These are phyloP conservation scores for Crotalus tigris DNA, from an alignment of 2,113 vertebrate species.

Conservation along the genomic window DNA sequence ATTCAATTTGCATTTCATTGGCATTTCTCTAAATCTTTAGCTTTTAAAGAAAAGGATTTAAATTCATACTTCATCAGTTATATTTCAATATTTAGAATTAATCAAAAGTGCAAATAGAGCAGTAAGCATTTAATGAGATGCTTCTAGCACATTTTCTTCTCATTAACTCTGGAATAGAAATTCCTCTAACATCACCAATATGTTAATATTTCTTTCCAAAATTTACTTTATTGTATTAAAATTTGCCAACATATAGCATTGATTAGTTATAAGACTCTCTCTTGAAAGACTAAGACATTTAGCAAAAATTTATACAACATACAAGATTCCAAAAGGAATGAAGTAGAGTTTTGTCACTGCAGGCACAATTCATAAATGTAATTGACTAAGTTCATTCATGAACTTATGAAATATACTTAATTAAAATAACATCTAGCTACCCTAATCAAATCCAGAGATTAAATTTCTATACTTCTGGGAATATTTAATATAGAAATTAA, in stretches of 20 bases:
- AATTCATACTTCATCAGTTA: constrained; percentile 70
- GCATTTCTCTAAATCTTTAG: constrained; percentile 64
- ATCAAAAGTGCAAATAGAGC: constrained; percentile 70
- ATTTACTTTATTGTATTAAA: constrained; percentile 53
- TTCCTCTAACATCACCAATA: constrained; percentile 45
- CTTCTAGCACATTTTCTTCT: constrained; percentile 64
- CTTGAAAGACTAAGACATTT: constrained; percentile 41
- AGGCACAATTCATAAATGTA: background rate
- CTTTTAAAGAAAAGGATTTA: constrained; percentile 61
- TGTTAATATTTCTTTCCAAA: constrained; percentile 46
- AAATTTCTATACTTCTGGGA: background rate
- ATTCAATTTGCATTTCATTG: constrained; percentile 56
- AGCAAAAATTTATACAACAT: background rate
- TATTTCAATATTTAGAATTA: constrained; percentile 64
- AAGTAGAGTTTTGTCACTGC: background rate
- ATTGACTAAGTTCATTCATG: background rate
- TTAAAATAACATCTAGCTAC: background rate
- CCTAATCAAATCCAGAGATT: background rate
- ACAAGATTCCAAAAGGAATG: background rate
- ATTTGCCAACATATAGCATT: constrained; percentile 15
- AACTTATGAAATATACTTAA: background rate
- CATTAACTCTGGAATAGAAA: constrained; percentile 57
- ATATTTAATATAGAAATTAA: background rate
- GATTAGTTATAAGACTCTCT: background rate
- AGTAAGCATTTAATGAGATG: constrained; percentile 66